These are phyloP conservation scores for Menidia menidia DNA, from an alignment of 2,797 vertebrate genomes.

Conservation along the genomic window DNA sequence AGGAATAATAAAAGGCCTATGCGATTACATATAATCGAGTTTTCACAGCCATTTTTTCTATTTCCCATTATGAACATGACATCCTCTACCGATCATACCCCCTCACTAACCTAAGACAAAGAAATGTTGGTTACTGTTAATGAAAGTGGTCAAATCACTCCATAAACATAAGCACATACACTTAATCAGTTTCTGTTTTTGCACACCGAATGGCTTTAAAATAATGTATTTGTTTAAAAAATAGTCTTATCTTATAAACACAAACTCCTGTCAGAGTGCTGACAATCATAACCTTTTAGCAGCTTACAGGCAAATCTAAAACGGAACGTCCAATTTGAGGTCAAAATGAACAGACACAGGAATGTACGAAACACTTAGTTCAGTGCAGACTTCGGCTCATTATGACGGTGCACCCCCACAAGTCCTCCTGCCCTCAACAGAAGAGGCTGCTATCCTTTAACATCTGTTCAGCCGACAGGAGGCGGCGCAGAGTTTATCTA, in stretches of 20 bases:
- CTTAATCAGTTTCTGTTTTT: constrained; percentile 21
- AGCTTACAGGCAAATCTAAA: constrained; percentile 57
- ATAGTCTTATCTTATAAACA: constrained; percentile 42
- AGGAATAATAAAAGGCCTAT: not conserved
- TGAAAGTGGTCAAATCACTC: constrained; percentile 35
- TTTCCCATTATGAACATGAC: constrained; percentile 19
- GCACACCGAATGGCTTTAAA: constrained; percentile 42
- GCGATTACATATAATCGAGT: not conserved
- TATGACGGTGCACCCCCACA: constrained; percentile 19
- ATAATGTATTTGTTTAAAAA: constrained; percentile 44
- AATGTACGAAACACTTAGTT: constrained; percentile 69
- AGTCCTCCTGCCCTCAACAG: constrained; percentile 9
- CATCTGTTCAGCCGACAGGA: not conserved
- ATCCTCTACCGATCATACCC: constrained; percentile 17
- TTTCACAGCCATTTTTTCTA: constrained; percentile 1
- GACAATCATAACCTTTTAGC: constrained; percentile 51
- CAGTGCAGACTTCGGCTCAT: constrained; percentile 23
- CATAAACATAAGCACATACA: constrained; percentile 21
- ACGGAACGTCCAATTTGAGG: constrained; percentile 35
- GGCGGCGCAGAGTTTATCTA: not conserved
- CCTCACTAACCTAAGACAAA: constrained; percentile 24
- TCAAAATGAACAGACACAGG: constrained; percentile 51
- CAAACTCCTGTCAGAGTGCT: constrained; percentile 14
- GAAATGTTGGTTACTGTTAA: constrained; percentile 14
- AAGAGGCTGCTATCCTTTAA: not conserved